Evolutionary conservation across 2,797 vertebrate genomes (phyloP).

Genomic region (Hipposideros larvatus): DNA sequence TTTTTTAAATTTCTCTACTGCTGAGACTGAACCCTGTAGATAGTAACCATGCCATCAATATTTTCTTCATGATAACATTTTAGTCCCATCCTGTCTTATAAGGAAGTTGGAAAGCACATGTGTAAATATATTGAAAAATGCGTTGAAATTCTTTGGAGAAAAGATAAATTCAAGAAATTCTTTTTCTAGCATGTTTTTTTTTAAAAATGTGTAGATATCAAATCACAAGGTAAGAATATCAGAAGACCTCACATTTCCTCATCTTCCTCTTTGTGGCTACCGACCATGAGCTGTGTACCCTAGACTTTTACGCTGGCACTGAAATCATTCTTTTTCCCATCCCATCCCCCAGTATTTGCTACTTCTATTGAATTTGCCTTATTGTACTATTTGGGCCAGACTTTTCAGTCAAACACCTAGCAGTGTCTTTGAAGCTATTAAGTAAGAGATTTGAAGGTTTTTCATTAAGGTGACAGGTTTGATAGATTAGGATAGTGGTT

Average conservation of each 20-base stretch:
- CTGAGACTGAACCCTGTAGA: background rate
- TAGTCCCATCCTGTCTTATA: background rate
- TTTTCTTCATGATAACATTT: background rate
- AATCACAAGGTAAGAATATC: constrained; percentile 18
- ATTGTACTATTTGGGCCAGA: background rate
- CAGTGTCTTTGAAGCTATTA: constrained; percentile 54
- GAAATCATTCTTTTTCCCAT: background rate
- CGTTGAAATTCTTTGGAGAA: constrained; percentile 18
- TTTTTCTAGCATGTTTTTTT: background rate
- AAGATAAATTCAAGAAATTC: constrained; percentile 9
- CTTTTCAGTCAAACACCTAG: background rate
- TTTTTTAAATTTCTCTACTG: background rate
- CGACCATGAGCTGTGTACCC: background rate
- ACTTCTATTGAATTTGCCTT: background rate
- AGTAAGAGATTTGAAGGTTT: constrained; percentile 58
- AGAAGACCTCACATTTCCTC: background rate
- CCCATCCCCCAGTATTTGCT: fast-evolving
- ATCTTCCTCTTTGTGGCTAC: background rate
- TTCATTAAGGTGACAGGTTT: constrained; percentile 69
- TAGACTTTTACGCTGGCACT: background rate
- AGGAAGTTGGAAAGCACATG: background rate
- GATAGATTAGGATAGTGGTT: constrained; percentile 62
- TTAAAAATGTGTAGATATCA: background rate
- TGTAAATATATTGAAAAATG: background rate
- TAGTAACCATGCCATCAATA: background rate